Evolutionary conservation across 35 echinoderm and acorn worm species (phyloP).

Genomic region (Ophiothrix spiculata): DNA sequence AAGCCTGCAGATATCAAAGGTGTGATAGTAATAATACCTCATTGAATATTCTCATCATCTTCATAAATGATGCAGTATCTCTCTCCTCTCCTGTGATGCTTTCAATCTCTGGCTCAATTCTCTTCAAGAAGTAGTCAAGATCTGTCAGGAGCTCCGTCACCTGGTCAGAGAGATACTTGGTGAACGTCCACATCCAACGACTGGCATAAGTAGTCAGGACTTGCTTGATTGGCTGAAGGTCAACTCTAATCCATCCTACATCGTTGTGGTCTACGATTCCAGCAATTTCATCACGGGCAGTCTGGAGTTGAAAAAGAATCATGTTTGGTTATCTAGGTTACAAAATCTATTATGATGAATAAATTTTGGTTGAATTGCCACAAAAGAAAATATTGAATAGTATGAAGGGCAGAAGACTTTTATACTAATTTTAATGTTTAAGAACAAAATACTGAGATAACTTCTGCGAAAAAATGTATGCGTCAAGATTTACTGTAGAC

Average conservation of each 20-base stretch:
- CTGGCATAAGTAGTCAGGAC: slow-evolving; percentile 95
- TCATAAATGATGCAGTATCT: slow-evolving; percentile 98
- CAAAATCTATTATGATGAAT: background rate
- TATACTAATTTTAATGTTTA: background rate
- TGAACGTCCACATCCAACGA: slow-evolving; percentile 99
- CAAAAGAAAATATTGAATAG: background rate
- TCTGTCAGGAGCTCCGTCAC: slow-evolving; percentile 80
- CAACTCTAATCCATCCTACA: slow-evolving; percentile 92
- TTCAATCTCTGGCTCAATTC: slow-evolving; percentile 97
- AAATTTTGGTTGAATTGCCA: background rate
- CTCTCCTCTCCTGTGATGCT: slow-evolving; percentile 96
- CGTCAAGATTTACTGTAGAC: too few relatives aligned
- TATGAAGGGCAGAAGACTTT: background rate
- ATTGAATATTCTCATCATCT: slow-evolving; percentile 99
- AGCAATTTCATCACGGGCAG: slow-evolving; percentile 86
- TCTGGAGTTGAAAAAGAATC: slow-evolving; percentile 28
- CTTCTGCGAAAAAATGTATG: background rate
- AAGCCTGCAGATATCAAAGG: too few relatives aligned
- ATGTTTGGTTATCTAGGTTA: background rate
- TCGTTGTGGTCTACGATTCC: slow-evolving; percentile 72
- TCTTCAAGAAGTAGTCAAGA: slow-evolving; percentile 82
- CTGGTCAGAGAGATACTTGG: slow-evolving; percentile 98
- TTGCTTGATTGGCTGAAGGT: slow-evolving; percentile 96
- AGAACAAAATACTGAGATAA: background rate
- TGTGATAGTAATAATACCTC: slow-evolving; percentile 42